Evolutionary conservation across 2,888 invertebrate species (phyloP).

Genomic region (Barypeithes pellucidus): DNA sequence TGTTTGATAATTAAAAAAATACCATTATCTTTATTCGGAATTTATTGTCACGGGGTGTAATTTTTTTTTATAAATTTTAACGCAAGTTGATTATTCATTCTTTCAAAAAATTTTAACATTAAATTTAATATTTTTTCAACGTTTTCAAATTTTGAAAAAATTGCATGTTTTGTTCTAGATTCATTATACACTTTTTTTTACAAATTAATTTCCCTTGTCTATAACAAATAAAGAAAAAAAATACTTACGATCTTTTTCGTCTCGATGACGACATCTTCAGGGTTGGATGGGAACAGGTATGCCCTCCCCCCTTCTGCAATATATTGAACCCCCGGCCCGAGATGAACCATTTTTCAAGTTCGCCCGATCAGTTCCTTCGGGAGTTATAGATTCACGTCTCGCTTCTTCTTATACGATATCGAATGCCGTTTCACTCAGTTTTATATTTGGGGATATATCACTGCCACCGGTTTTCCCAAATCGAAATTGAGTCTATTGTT

Average conservation of each 20-base stretch:
- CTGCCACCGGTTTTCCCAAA: neutral
- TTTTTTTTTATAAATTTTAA: too few relatives aligned
- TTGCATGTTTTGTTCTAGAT: too few relatives aligned
- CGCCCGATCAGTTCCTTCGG: conserved; percentile 1
- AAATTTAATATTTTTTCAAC: too few relatives aligned
- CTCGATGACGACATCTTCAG: conserved; percentile 65
- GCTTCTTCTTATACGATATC: neutral
- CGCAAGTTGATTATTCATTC: too few relatives aligned
- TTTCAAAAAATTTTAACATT: too few relatives aligned
- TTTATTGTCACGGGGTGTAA: too few relatives aligned
- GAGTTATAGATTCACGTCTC: neutral
- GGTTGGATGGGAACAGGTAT: conserved; percentile 61
- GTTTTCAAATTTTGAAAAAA: too few relatives aligned
- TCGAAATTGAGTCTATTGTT: conserved; percentile 10
- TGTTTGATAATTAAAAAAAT: too few relatives aligned
- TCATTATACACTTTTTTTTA: too few relatives aligned
- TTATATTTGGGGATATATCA: conserved; percentile 11
- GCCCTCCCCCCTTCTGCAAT: conserved; percentile 65
- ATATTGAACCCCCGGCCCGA: conserved; percentile 66
- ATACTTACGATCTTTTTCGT: conserved; percentile 66
- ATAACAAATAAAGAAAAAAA: too few relatives aligned
- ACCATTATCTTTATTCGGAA: too few relatives aligned
- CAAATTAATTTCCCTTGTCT: too few relatives aligned
- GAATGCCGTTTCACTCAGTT: conserved; percentile 1
- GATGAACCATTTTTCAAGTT: conserved; percentile 63